phyloP scores from a whole-genome alignment of 1,140 invertebrate species.

The Cepaea nemoralis region DNA sequence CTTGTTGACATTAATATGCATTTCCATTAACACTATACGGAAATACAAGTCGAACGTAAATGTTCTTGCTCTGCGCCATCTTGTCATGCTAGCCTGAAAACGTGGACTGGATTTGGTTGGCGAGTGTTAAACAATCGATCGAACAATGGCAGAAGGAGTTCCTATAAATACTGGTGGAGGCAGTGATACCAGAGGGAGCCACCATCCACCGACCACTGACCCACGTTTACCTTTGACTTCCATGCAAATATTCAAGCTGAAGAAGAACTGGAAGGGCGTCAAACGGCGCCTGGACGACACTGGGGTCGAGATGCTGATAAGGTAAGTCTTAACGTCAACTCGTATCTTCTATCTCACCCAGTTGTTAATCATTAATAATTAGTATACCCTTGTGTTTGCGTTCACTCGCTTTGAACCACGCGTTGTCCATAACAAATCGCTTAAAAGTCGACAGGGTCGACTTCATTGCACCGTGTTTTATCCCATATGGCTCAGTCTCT shows the following conservation, averaged over 20 bases:
- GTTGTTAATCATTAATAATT: too few relatives aligned
- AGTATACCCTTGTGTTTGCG: too few relatives aligned
- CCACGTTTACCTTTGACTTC: constrained; percentile 62
- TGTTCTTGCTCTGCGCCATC: too few relatives aligned
- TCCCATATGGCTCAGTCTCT: too few relatives aligned
- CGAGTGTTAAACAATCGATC: not conserved
- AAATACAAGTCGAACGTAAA: too few relatives aligned
- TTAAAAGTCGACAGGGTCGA: too few relatives aligned
- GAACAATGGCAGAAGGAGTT: constrained; percentile 30
- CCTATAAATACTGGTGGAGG: constrained; percentile 18
- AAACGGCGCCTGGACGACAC: constrained; percentile 66
- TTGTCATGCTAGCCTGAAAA: not conserved
- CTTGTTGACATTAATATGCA: too few relatives aligned
- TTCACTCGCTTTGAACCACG: too few relatives aligned
- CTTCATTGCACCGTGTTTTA: too few relatives aligned
- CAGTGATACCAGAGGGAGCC: constrained; percentile 50
- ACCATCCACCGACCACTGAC: constrained; percentile 59
- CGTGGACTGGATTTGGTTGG: not conserved
- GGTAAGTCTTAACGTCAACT: constrained; percentile 60
- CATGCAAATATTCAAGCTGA: constrained; percentile 67
- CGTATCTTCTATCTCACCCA: too few relatives aligned
- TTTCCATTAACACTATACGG: too few relatives aligned
- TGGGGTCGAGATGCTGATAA: constrained; percentile 69
- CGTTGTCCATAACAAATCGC: too few relatives aligned
- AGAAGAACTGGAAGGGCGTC: constrained; percentile 70